These are phyloP conservation scores for Graphium colonna DNA, from an alignment of 2,888 invertebrate species.

Conservation along the genomic window DNA sequence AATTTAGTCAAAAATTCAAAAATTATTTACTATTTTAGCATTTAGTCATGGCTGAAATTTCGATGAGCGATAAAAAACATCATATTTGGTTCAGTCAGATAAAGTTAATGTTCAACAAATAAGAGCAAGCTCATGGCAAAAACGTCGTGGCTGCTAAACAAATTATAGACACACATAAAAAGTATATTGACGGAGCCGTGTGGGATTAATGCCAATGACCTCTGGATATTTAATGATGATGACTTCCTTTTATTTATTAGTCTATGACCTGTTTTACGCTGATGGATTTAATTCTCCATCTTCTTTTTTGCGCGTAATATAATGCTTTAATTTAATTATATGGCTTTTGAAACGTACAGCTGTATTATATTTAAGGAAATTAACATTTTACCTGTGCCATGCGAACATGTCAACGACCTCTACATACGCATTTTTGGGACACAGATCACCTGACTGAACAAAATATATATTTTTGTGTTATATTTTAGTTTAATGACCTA, in stretches of 20 bases:
- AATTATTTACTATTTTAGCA: too few relatives aligned
- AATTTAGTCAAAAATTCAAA: too few relatives aligned
- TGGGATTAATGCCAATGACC: slow-evolving; percentile 2
- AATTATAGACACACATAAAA: background rate
- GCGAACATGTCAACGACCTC: background rate
- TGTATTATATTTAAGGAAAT: background rate
- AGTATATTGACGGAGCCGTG: background rate
- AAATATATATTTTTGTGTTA: background rate
- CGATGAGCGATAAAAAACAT: too few relatives aligned
- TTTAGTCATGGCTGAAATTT: too few relatives aligned
- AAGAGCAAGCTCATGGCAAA: background rate
- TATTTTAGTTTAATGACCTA: too few relatives aligned
- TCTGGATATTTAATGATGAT: background rate
- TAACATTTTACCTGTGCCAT: background rate
- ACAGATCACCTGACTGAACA: background rate
- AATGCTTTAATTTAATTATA: background rate
- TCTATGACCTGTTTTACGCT: background rate
- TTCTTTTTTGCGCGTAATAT: background rate
- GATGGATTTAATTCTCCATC: background rate
- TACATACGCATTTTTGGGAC: background rate
- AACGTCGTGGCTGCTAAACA: background rate
- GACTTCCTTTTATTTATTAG: slow-evolving; percentile 2
- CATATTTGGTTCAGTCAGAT: too few relatives aligned
- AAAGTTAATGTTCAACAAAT: too few relatives aligned
- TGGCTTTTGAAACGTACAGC: background rate